Conservation (phyloP, 1,140 invertebrate species). For the Drosophila pseudoobscura region DNA sequence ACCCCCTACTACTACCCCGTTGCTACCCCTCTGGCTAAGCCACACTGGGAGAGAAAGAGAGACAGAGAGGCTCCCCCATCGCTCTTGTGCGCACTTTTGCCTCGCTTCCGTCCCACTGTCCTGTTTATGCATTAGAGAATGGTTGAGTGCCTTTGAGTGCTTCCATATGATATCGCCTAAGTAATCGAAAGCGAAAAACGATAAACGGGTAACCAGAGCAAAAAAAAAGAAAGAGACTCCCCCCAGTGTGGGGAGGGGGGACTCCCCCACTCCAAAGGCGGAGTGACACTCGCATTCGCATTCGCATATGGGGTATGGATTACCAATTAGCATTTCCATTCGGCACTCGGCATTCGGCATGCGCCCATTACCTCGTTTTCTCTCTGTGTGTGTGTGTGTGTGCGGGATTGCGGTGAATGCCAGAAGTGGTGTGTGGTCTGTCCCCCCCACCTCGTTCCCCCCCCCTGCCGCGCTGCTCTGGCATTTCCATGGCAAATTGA, state of each 20-base stretch:
- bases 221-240: not conserved
- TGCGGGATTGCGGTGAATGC: conserved; percentile 16
- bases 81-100: conserved; percentile 22
- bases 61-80: too few species aligned
- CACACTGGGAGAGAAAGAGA: too few species aligned
- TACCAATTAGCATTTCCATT: conserved; percentile 72
- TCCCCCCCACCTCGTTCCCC: too few species aligned
- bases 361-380: conserved; percentile 33
- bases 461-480: too few species aligned
- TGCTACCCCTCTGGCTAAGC: too few species aligned
- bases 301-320: conserved; percentile 30
- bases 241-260: too few species aligned
- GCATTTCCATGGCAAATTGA: conserved; percentile 55
- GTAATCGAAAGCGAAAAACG: conserved; percentile 42
- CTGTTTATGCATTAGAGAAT: conserved; percentile 12
- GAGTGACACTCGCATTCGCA: conserved; percentile 12
- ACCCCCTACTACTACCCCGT: too few species aligned
- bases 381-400: conserved; percentile 20
- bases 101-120: conserved; percentile 3
- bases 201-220: conserved; percentile 25
- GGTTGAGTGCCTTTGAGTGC: conserved; percentile 34
- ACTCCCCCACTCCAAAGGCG: too few species aligned
- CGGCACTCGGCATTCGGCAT: conserved; percentile 4
- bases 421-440: not conserved
- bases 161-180: conserved; percentile 40